Conservation (phyloP, 2,888 invertebrate species). For the Eilema sororculum region DNA sequence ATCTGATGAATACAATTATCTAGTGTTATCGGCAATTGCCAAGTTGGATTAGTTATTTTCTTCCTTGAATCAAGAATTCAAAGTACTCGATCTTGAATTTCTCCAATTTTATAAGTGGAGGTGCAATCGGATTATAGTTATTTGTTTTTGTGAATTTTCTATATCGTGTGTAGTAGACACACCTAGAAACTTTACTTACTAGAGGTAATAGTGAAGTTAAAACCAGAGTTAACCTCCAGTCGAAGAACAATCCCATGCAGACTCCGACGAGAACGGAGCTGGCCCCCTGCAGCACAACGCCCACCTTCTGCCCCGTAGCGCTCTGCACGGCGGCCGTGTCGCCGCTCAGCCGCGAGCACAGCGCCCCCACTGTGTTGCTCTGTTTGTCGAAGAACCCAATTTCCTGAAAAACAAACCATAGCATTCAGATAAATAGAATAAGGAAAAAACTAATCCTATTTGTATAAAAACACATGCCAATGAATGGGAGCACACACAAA, state of each 20-base stretch:
- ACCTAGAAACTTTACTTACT: conserved; percentile 66
- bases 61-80: no score
- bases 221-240: conserved; percentile 88
- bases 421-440: neutral
- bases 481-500: neutral
- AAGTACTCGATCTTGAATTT: neutral
- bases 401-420: conserved; percentile 70
- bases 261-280: conserved; percentile 88
- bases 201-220: conserved; percentile 87
- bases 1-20: conserved; percentile 64
- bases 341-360: conserved; percentile 88
- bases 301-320: conserved; percentile 88
- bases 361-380: conserved; percentile 87
- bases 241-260: conserved; percentile 84
- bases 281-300: conserved; percentile 87
- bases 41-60: neutral
- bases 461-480: neutral
- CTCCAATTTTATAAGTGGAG: no score
- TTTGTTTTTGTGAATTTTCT: no score
- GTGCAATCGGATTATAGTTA: no score
- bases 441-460: no score
- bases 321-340: conserved; percentile 89
- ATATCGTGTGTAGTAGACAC: neutral
- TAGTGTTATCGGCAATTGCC: neutral
- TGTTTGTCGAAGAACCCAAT: conserved; percentile 89